phyloP scores from a whole-genome alignment of 2,113 vertebrate species.

The Oreochromis aureus region DNA sequence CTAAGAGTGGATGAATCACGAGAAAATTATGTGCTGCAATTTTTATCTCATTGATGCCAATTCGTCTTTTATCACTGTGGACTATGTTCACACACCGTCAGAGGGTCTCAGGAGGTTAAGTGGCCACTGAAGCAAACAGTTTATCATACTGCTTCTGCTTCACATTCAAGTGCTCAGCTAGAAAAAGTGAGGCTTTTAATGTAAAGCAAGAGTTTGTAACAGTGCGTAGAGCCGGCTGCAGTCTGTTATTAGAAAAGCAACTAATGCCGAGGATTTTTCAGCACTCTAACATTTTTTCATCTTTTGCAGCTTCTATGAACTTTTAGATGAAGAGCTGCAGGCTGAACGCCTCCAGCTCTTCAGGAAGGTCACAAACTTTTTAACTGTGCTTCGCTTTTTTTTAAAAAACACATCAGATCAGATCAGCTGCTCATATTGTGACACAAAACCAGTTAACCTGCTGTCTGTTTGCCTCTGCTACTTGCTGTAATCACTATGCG shows the following conservation, averaged over 20 bases:
- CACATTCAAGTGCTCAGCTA: neutral
- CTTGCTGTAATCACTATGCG: neutral
- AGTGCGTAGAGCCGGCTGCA: neutral
- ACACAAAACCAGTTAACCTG: fast-evolving
- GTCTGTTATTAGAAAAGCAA: neutral
- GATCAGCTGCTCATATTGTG: neutral
- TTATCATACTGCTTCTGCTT: neutral
- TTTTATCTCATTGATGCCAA: neutral
- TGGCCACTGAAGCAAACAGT: neutral
- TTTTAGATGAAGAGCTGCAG: neutral
- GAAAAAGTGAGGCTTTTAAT: neutral
- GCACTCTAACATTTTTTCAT: neutral
- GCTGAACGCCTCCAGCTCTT: neutral
- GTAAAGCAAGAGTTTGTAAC: neutral
- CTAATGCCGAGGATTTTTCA: neutral
- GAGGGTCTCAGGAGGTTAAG: neutral
- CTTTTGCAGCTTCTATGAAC: neutral
- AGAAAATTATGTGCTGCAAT: neutral
- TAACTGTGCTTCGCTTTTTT: fast-evolving
- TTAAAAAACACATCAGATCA: neutral
- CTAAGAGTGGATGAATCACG: neutral
- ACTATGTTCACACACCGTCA: neutral
- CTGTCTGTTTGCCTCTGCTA: neutral
- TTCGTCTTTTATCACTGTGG: neutral
- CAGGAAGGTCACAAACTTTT: neutral